Percentiles rank a stretch among this genome's conserved stretches.
Evolutionary conservation across 2,113 vertebrate genomes (phyloP).

Genomic region (Orthonyx spaldingii): DNA sequence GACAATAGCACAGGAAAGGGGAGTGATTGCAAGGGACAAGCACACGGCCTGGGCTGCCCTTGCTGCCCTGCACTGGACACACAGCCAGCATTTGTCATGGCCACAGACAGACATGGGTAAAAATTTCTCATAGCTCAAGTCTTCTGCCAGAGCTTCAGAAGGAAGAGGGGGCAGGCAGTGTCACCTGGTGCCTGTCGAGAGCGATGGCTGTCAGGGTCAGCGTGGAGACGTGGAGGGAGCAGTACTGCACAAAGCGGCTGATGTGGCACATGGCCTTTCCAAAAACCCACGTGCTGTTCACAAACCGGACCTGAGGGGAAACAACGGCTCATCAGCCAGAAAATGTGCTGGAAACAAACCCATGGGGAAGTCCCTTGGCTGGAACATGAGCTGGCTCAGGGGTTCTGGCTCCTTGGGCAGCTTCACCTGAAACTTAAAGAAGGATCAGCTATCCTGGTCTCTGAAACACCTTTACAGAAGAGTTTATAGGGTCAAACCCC

Average conservation of each 20-base stretch:
- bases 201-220: conserved; percentile 63
- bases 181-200: conserved; percentile 64
- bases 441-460: not conserved
- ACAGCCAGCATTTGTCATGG: not conserved
- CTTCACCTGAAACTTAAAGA: not conserved
- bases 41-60: not conserved
- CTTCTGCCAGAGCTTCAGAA: not conserved
- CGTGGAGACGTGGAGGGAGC: conserved; percentile 66
- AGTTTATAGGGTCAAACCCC: not conserved
- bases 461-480: not conserved
- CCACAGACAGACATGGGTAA: not conserved
- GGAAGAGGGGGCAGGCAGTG: rapidly evolving
- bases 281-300: conserved; percentile 66
- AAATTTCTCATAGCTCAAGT: not conserved
- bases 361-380: not conserved
- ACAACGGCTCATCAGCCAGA: not conserved
- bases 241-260: conserved; percentile 68
- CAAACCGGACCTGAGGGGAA: conserved; percentile 50
- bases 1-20: not conserved
- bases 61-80: not conserved
- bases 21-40: not conserved
- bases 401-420: not conserved
- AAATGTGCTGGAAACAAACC: not conserved
- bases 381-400: not conserved
- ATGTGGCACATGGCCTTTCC: conserved; percentile 67